Conservation (phyloP, 2,888 invertebrate genomes). For the Eumacrocentrus americanus region DNA sequence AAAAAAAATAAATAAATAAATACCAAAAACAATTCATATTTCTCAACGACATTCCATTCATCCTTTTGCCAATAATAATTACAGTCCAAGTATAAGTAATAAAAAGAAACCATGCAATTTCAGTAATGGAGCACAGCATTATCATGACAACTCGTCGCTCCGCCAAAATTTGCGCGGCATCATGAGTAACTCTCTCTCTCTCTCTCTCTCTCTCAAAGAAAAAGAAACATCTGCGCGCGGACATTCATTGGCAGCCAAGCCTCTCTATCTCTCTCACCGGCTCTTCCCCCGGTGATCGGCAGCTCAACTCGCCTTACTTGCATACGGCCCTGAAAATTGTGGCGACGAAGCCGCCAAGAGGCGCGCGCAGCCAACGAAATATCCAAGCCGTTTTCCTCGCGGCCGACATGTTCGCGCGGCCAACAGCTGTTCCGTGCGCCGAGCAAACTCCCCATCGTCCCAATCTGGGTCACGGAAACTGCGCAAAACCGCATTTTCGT, state of each 20-base stretch:
- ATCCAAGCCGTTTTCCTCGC: constrained; percentile 54
- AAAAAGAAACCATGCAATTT: too few relatives aligned
- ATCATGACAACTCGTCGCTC: neutral
- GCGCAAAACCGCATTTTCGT: constrained; percentile 51
- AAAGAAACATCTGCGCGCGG: constrained; percentile 1
- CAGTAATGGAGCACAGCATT: neutral
- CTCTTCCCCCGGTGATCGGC: neutral
- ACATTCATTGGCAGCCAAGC: constrained; percentile 19
- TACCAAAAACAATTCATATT: too few relatives aligned
- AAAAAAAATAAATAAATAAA: neutral
- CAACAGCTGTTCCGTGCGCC: constrained; percentile 60
- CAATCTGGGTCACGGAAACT: constrained; percentile 61
- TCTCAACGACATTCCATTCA: too few relatives aligned
- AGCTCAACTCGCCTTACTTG: constrained; percentile 6
- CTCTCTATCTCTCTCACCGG: too few relatives aligned
- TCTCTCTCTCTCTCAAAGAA: too few relatives aligned
- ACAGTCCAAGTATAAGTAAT: too few relatives aligned
- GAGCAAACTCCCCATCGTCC: constrained; percentile 59
- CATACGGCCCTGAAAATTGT: constrained; percentile 53
- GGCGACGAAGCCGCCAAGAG: constrained; percentile 58
- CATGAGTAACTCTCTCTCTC: too few relatives aligned
- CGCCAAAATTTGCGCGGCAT: constrained; percentile 4
- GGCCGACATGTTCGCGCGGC: constrained; percentile 56
- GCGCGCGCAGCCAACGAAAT: constrained; percentile 56
- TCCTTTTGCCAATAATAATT: neutral